Conservation (phyloP, 2,888 invertebrate genomes). For the Xylota sylvarum region DNA sequence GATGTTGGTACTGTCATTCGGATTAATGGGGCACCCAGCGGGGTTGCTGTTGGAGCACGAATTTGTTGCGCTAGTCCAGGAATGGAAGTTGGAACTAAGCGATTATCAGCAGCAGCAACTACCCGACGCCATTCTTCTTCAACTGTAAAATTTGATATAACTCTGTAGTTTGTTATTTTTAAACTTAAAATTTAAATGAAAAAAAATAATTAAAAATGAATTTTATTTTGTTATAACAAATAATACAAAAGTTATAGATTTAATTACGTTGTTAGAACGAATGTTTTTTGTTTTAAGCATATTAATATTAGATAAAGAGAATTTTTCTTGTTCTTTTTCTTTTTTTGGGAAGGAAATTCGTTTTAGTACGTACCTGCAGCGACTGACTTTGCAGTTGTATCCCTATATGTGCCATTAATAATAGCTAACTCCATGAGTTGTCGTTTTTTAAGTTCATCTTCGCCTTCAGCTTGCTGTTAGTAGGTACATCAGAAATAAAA, state of each 20-base stretch:
- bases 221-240: conserved; percentile 20
- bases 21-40: conserved; percentile 95
- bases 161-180: background rate
- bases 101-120: conserved; percentile 92
- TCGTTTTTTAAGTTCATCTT: conserved; percentile 99
- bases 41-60: conserved; percentile 90
- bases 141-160: conserved; percentile 69
- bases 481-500: conserved; percentile 81
- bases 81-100: conserved; percentile 87
- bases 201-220: background rate
- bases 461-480: conserved; percentile 98
- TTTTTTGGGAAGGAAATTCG: conserved; percentile 41
- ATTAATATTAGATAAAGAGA: conserved; percentile 42
- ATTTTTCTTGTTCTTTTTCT: conserved; percentile 17
- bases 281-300: conserved; percentile 28
- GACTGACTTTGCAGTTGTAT: conserved; percentile 95
- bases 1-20: conserved; percentile 94
- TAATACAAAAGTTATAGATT: conserved; percentile 51
- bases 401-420: conserved; percentile 99
- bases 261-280: conserved; percentile 70
- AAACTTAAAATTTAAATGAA: conserved; percentile 4
- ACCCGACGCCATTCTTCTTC: conserved; percentile 95
- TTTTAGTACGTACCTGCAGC: conserved; percentile 89
- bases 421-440: conserved; percentile 99
- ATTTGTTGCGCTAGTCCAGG: conserved; percentile 88